Base-by-base conservation (phyloP, 2,888 invertebrate genomes). In the Drosophila gaucha region DNA sequence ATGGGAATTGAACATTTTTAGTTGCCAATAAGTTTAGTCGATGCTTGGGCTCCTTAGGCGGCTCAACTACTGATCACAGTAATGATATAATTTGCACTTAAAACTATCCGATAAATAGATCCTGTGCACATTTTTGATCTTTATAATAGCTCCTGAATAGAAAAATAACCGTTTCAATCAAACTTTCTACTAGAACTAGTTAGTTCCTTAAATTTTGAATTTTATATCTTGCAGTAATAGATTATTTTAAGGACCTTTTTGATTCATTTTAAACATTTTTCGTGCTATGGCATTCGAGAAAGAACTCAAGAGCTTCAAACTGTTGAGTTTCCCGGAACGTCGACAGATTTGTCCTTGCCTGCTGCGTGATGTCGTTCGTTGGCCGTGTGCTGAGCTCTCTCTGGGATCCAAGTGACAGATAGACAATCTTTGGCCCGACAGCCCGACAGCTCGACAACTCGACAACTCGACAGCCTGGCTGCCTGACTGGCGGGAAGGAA, bases 361-460 rank as follows among this genome's bases (percentile, higher is more conserved):
- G 70, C 67, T 66, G 74, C 56, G 69, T 35, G 35, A 18, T 20
- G 67, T 31, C 14, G 35, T 10, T 31, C 16, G 28, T 38, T 47
- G 50, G 44, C 56, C 43, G 49, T 46, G 51, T 58, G 67, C 38
- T 67, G 43, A 54, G 59, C 41, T 41, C 63, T 51, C 66, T 39
- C 65, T 80, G 86, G 78, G 74, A 83, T 78, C 78, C 74, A 66
- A 82, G 65, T 85, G 85, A 79, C 82, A 80, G 82, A 85, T 79
- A 79, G 80, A 77, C 77, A 82, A 71, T 82, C 67, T 79, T 76
- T 49, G 66, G 66, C 46, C 35, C 14, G 65, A 22, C 68, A 58
- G 31, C 46, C 58, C 44, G 62, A 50, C 80, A 31, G 46, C 47
- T n/a, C 26, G 36, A 16, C 44, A 8, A 20, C 18, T 3, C 31